Conservation (phyloP, 2,888 invertebrate species). For the Scaptomyza flava region DNA sequence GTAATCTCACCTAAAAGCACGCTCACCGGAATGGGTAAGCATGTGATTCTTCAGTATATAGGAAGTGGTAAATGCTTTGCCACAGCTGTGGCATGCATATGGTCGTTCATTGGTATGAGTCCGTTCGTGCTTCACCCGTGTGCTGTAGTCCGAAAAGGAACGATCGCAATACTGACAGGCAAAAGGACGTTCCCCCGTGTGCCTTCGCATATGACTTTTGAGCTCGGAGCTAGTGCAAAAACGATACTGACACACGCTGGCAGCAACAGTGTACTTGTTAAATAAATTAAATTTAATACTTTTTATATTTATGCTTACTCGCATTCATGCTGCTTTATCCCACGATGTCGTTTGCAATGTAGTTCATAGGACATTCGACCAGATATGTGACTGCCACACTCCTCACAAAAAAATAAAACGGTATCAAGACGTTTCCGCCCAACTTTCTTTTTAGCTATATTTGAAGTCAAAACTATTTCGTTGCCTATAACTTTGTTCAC, state of each 20-base stretch:
- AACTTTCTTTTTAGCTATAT: slow-evolving; percentile 22
- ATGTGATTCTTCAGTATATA: slow-evolving; percentile 70
- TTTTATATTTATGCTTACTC: slow-evolving; percentile 45
- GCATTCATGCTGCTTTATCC: slow-evolving; percentile 67
- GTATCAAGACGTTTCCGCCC: slow-evolving; percentile 37
- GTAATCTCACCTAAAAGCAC: slow-evolving; percentile 56
- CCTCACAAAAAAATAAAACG: slow-evolving; percentile 55
- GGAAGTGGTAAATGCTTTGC: slow-evolving; percentile 72
- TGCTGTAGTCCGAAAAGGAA: slow-evolving; percentile 68
- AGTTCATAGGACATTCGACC: slow-evolving; percentile 68
- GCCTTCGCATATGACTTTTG: slow-evolving; percentile 69
- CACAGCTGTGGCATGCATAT: slow-evolving; percentile 65
- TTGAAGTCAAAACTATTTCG: slow-evolving; percentile 13
- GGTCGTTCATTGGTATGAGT: slow-evolving; percentile 80
- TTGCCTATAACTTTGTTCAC: slow-evolving; percentile 15
- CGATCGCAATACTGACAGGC: slow-evolving; percentile 67
- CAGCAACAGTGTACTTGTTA: neutral
- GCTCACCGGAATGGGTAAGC: slow-evolving; percentile 69
- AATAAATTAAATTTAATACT: neutral
- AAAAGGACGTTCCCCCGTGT: slow-evolving; percentile 71
- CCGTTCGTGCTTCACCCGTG: slow-evolving; percentile 68
- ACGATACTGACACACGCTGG: slow-evolving; percentile 53
- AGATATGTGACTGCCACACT: slow-evolving; percentile 66
- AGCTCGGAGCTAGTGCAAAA: slow-evolving; percentile 69
- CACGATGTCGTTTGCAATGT: slow-evolving; percentile 69